phyloP scores from a whole-genome alignment of 92 coral and sea anemone species.

The Phenganax subtilis region DNA sequence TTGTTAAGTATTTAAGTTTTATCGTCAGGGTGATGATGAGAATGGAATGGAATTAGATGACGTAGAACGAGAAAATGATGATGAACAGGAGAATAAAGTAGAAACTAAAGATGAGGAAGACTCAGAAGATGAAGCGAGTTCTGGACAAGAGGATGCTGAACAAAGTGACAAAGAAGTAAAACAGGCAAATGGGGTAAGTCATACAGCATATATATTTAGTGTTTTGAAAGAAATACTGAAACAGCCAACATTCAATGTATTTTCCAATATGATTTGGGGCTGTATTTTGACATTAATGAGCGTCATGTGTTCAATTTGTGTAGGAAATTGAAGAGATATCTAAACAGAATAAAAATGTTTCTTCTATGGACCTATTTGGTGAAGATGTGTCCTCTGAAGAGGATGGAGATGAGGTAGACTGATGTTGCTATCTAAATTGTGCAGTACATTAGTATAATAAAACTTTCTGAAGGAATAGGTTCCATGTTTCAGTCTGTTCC shows the following conservation, averaged over 20 bases:
- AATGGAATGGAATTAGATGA: constrained; percentile 11
- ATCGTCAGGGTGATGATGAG: neutral
- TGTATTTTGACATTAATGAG: neutral
- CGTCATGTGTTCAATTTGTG: neutral
- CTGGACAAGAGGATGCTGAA: constrained; percentile 24
- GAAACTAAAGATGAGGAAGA: constrained; percentile 30
- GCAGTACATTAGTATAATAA: neutral
- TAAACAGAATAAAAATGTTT: constrained; percentile 43
- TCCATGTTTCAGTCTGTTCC: too few relatives aligned
- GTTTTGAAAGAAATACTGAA: too few relatives aligned
- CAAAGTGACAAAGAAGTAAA: constrained; percentile 39
- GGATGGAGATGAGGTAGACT: constrained; percentile 57
- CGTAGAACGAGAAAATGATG: neutral
- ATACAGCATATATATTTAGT: too few relatives aligned
- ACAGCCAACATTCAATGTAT: too few relatives aligned
- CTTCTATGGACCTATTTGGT: constrained; percentile 89
- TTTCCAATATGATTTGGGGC: neutral
- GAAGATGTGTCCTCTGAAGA: constrained; percentile 96
- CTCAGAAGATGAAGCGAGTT: constrained; percentile 49
- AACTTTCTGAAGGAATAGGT: neutral
- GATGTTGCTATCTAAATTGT: neutral
- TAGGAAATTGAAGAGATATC: constrained; percentile 45
- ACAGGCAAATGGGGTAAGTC: constrained; percentile 19
- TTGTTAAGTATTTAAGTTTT: neutral
- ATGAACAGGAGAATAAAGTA: constrained; percentile 26